Conservation (phyloP, 2,797 vertebrate genomes). For the Rhincodon typus region DNA sequence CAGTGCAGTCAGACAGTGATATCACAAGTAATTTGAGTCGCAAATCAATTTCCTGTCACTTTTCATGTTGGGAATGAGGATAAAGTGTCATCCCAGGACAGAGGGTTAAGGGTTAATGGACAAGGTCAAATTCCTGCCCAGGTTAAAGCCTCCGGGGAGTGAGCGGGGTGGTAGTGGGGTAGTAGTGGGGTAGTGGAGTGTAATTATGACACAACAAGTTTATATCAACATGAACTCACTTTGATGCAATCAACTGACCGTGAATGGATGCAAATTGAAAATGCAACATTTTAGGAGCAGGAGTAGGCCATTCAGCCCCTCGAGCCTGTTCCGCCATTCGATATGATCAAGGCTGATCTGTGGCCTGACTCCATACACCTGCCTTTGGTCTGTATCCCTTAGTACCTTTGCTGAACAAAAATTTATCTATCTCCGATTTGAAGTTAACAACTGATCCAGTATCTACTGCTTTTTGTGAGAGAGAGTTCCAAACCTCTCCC, state of each 20-base stretch:
- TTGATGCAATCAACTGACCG: background rate
- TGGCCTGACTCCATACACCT: too few relatives aligned
- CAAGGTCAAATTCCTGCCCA: slow-evolving; percentile 32
- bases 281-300: slow-evolving; percentile 32
- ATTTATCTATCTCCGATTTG: too few relatives aligned
- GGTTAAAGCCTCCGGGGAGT: slow-evolving; percentile 40
- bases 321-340: too few relatives aligned
- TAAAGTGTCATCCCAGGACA: background rate
- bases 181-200: slow-evolving; percentile 37
- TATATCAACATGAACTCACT: background rate
- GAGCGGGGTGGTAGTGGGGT: slow-evolving; percentile 40
- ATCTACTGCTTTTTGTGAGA: too few relatives aligned
- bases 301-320: too few relatives aligned
- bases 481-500: too few relatives aligned
- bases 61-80: background rate
- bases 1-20: background rate
- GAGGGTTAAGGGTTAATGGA: background rate
- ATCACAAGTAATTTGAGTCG: background rate
- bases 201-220: background rate
- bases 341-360: too few relatives aligned
- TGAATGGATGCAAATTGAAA: background rate
- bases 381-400: too few relatives aligned
- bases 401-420: too few relatives aligned
- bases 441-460: too few relatives aligned
- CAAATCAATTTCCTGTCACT: background rate